Conservation (phyloP, 2,113 vertebrate genomes). For the Seriola quinqueradiata region DNA sequence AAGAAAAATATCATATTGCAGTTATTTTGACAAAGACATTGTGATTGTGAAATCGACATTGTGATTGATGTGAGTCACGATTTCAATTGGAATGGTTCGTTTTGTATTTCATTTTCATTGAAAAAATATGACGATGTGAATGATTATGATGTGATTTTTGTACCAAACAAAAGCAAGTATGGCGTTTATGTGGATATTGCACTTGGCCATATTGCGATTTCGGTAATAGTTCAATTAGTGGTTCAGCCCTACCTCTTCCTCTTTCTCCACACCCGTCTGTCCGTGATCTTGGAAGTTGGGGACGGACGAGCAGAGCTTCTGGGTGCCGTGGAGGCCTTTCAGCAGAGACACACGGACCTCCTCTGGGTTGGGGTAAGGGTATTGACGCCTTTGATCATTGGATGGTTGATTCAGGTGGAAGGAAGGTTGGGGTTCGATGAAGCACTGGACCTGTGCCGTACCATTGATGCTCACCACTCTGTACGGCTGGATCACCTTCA, state of each 20-base stretch:
- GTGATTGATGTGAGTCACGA: too few relatives aligned
- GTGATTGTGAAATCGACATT: too few relatives aligned
- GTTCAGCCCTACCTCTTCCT: slow-evolving; percentile 15
- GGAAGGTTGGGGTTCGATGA: neutral
- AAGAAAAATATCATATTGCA: too few relatives aligned
- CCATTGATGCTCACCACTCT: slow-evolving; percentile 56
- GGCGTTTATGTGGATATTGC: too few relatives aligned
- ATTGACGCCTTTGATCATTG: fast-evolving
- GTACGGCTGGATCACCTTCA: slow-evolving; percentile 75
- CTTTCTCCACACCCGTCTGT: neutral
- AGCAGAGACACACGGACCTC: slow-evolving; percentile 70
- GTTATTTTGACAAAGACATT: too few relatives aligned
- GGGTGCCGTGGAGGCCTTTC: slow-evolving; percentile 57
- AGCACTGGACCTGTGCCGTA: slow-evolving; percentile 63
- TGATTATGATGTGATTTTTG: too few relatives aligned
- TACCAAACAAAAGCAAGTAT: too few relatives aligned
- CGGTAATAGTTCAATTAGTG: too few relatives aligned
- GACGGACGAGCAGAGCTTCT: slow-evolving; percentile 58
- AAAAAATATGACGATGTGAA: too few relatives aligned
- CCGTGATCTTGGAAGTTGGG: slow-evolving; percentile 27
- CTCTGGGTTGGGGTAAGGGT: neutral
- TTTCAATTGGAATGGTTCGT: too few relatives aligned
- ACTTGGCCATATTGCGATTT: too few relatives aligned
- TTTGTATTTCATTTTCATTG: too few relatives aligned
- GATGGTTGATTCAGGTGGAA: neutral